These are phyloP conservation scores for Gisinianus flammeolus DNA, from an alignment of 2,888 invertebrate species.

Conservation along the genomic window DNA sequence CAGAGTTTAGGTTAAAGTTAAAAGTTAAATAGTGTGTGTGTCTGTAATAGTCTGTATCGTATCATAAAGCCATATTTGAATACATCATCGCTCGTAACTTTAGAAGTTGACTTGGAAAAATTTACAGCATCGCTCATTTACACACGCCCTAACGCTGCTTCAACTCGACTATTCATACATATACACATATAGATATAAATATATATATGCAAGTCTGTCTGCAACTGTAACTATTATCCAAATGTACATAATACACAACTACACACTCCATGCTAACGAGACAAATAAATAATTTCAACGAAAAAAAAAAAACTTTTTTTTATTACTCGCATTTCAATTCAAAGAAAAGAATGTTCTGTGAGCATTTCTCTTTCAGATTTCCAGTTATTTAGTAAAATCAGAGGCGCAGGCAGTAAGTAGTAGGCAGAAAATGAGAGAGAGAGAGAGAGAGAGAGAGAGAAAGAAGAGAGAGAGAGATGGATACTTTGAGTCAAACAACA, in stretches of 20 bases:
- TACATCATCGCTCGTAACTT: constrained; percentile 20
- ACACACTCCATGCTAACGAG: constrained; percentile 10
- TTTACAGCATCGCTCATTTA: constrained; percentile 9
- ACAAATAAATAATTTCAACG: constrained; percentile 18
- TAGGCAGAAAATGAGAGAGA: too few species aligned
- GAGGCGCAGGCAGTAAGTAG: too few species aligned
- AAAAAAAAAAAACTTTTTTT: constrained; percentile 6
- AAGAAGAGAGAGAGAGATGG: too few species aligned
- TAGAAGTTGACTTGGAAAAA: constrained; percentile 14
- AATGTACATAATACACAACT: background rate
- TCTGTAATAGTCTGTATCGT: too few species aligned
- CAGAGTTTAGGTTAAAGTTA: too few species aligned
- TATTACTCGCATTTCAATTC: background rate
- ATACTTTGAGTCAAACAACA: too few species aligned
- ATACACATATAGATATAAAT: background rate
- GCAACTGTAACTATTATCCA: background rate
- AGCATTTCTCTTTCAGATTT: too few species aligned
- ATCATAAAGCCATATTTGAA: constrained; percentile 35
- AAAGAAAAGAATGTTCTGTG: too few species aligned
- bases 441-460: too few species aligned
- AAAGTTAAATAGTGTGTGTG: too few species aligned
- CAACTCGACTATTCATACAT: background rate
- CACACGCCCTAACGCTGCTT: background rate
- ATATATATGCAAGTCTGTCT: background rate
- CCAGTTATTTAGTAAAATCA: too few species aligned